Conservation (phyloP, 2,797 vertebrate species). For the Borostomias antarcticus region DNA sequence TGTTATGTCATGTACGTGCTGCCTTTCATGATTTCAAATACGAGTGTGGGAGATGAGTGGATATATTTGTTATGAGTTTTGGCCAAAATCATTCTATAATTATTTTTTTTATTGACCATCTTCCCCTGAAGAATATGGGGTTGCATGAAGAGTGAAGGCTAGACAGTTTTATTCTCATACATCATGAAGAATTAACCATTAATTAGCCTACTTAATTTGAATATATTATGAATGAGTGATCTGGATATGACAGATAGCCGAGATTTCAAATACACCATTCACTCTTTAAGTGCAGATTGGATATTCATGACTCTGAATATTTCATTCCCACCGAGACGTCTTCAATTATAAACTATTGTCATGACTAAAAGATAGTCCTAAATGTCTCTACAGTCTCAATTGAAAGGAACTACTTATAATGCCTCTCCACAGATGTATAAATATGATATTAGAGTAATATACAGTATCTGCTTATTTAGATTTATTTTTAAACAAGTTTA, state of each 20-base stretch:
- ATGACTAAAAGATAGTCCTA: slow-evolving; percentile 56
- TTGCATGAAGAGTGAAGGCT: no score
- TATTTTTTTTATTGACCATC: no score
- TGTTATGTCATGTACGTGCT: no score
- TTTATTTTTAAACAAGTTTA: slow-evolving; percentile 24
- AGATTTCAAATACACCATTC: slow-evolving; percentile 24
- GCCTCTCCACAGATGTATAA: slow-evolving; percentile 33
- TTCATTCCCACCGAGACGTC: slow-evolving; percentile 30
- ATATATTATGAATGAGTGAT: not conserved
- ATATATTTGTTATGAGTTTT: no score
- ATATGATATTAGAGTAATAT: slow-evolving; percentile 33
- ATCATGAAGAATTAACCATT: slow-evolving; percentile 39
- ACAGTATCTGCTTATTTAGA: slow-evolving; percentile 22
- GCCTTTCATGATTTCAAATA: no score
- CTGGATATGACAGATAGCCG: slow-evolving; percentile 10
- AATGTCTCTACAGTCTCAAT: slow-evolving; percentile 47
- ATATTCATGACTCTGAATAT: slow-evolving; percentile 27
- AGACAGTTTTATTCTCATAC: no score
- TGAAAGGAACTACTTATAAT: slow-evolving; percentile 38
- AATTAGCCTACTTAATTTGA: slow-evolving; percentile 18
- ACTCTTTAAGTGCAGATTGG: slow-evolving; percentile 44
- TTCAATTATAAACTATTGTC: slow-evolving; percentile 52
- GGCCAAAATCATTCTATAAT: no score
- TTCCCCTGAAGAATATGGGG: no score
- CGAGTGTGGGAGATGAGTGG: no score